Evolutionary conservation across 2,113 vertebrate species (phyloP).

Genomic region (Procapra przewalskii): DNA sequence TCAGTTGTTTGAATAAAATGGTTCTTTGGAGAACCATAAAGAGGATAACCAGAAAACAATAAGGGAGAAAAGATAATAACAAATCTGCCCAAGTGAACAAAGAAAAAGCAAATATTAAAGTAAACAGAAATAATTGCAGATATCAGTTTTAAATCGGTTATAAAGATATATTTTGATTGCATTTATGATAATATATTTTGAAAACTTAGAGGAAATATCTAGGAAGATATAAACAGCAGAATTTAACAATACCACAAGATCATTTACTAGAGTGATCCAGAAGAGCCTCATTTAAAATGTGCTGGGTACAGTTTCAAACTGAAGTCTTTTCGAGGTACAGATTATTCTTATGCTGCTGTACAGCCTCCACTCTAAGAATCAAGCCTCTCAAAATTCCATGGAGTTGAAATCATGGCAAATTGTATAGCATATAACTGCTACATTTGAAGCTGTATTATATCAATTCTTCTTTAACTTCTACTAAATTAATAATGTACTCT

Average conservation of each 20-base stretch:
- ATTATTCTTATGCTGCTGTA: not conserved
- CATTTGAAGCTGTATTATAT: not conserved
- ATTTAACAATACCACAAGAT: not conserved
- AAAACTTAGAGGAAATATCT: not conserved
- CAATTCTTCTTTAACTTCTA: not conserved
- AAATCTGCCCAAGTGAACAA: not conserved
- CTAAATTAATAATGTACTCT: constrained; percentile 1
- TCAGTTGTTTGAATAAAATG: not conserved
- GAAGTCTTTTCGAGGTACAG: not conserved
- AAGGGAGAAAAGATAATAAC: not conserved
- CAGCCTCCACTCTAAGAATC: not conserved
- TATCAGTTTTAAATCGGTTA: not conserved
- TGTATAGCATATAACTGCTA: not conserved
- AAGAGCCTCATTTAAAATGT: not conserved
- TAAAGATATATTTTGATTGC: not conserved
- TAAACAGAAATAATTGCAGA: not conserved
- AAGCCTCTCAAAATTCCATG: not conserved
- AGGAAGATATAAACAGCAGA: not conserved
- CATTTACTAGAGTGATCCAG: not conserved
- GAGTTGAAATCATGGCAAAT: not conserved
- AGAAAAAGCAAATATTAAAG: not conserved
- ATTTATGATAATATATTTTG: not conserved
- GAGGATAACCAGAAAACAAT: not conserved
- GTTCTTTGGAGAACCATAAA: not conserved
- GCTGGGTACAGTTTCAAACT: not conserved